Conservation (phyloP, 35 echinoderm and acorn worm genomes). For the Apostichopus californicus region DNA sequence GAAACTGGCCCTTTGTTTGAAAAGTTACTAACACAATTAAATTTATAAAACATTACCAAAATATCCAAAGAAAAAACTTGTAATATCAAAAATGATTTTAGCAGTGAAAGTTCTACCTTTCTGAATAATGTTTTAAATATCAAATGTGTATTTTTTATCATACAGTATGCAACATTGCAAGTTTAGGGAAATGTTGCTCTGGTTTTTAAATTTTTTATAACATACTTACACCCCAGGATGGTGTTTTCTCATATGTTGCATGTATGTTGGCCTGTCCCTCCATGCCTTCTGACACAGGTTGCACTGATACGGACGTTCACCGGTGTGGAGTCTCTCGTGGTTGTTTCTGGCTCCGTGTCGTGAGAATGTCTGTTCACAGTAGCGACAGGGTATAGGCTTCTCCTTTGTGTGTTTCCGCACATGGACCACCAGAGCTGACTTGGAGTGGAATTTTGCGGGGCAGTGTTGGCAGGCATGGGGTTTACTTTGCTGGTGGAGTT, state of each 20-base stretch:
- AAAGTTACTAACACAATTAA: too few relatives aligned
- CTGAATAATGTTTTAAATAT: too few relatives aligned
- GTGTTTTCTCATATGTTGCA: constrained; percentile 36
- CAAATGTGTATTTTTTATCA: too few relatives aligned
- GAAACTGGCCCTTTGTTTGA: too few relatives aligned
- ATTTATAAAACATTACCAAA: too few relatives aligned
- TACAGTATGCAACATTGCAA: too few relatives aligned
- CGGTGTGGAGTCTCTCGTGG: constrained; percentile 33
- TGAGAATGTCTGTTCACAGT: constrained; percentile 5
- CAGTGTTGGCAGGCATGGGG: constrained; percentile 3
- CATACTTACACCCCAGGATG: constrained; percentile 35
- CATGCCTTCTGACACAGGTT: constrained; percentile 9
- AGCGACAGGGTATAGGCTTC: constrained; percentile 1
- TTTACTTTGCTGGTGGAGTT: background rate
- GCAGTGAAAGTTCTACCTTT: too few relatives aligned
- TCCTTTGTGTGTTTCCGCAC: constrained; percentile 36
- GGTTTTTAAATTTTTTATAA: background rate
- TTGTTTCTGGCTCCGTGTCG: background rate
- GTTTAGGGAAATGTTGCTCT: too few relatives aligned
- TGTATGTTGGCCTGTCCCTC: constrained; percentile 23
- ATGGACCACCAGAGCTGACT: background rate
- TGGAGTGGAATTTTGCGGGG: constrained; percentile 16
- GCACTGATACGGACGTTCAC: constrained; percentile 42
- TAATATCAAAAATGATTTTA: too few relatives aligned
- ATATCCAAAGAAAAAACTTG: too few relatives aligned